Evolutionary conservation across 2,888 invertebrate genomes (phyloP), one percentile per base, ranked within the genome.

Genomic region (Eucera pruinosa): DNA sequence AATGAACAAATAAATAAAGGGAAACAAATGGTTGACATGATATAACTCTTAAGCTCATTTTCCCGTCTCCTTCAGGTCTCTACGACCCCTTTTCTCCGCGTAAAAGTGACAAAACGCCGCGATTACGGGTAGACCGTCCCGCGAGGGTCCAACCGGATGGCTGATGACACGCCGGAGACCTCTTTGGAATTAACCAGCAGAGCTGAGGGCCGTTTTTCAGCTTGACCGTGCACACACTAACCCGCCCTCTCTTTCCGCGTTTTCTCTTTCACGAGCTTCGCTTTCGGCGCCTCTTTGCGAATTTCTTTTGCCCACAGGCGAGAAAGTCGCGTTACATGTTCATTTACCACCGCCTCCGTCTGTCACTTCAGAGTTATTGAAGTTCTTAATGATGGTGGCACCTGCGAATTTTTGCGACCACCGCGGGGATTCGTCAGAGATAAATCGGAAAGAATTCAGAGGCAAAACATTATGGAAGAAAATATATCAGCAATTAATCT

Each of bases 61-160:
- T 60, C 55, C 61, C 39, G 30, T 50, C 70, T 27, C 52, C 61
- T 69, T 60, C 5, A 54, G 15, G 30, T 0, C 18, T 20, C 55
- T 60, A 41, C 15, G 30, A 43, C 45, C 73, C 61, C 58, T 65
- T 71, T 68, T 62, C 67, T 60, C 65, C 18, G 72, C 52, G 78
- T 68, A 88, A 89, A 87, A 87, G 86, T 90, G 90, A 90, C 90
- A 89, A 89, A 90, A 89, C 82, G 86, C 80, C 80, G 72, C 90
- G 89, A 90, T 90, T 90, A 90, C 86, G 81, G 74, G 61, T 76
- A 88, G 86, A 80, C 83, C 79, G 83, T 80, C 87, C 83, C 89
- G 62, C 68, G 85, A 81, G 87, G 79, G 78, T 66, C 77, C 45
- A 54, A 54, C 75, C 48, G 82, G 86, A 82, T 78, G 80, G 83